Evolutionary conservation across 1,140 invertebrate species (phyloP), one percentile per base, ranked within the genome.

Genomic region (Spodoptera frugiperda): DNA sequence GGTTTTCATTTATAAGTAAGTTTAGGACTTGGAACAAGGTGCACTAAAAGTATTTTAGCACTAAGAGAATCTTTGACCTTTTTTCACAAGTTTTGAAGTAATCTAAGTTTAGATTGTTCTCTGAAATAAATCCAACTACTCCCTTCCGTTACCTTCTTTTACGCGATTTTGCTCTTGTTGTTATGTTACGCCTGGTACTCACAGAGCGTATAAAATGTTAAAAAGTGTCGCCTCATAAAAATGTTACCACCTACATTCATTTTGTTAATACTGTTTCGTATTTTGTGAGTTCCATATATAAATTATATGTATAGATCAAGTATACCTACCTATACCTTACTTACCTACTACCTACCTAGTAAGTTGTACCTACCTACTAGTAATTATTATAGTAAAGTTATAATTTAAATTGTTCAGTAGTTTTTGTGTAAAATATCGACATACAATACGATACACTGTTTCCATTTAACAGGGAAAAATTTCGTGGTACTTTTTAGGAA

Each of bases 91-190:
- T 68, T 68, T 51, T 53, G n/a, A 30, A 68, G 48, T 53, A 53
- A 53, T 68, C n/a, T 68, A 68, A 68, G 21, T 68, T 53, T 15
- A 68, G 11, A 68, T 68, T 33, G 65, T n/a, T 25, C 54, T 17
- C 6, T 30, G 54, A 59, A 59, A 72, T 72, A 72, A 21, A 51
- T 72, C 54, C 21, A 57, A 33, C 12, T 8, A 53, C 6, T 59
- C 21, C 19, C 53, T 53, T 49, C 46, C 57, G 48, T 63, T 63
- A 10, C 11, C 30, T 25, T 44, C 19, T 75, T 75, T 75, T 75
- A 75, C 25, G 57, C 57, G 72, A 75, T 61, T 63, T 63, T 10
- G 11, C 11, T 48, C 14, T 63, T 46, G 57, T 75, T 44, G 48
- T 75, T 51, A 74, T 63, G 21, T 74, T 51, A 51, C 72, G 57